Evolutionary conservation across 2,113 vertebrate genomes (phyloP), one percentile per base, ranked within the genome.

Genomic region (Mugil cephalus): DNA sequence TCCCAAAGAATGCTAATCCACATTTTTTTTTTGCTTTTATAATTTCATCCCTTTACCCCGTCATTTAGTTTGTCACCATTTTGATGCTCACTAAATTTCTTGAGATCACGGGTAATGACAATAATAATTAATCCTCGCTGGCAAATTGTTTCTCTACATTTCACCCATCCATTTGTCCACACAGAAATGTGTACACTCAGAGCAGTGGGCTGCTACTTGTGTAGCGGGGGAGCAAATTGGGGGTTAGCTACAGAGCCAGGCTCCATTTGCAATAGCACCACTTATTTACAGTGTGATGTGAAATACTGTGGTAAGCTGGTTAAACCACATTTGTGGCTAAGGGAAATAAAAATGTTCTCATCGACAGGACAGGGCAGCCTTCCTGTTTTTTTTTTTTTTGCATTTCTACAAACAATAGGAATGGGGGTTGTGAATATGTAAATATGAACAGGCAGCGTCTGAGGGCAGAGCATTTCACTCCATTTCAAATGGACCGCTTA

Each of bases 391-490:
- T 14, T 48, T 14, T n/a, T 38, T 10, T 10, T 36, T 10, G 12
- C 8, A 17, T 10, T 17, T 9, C n/a, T 7, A 8, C 42, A 62
- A 40, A 61, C 53, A 17, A 40, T 46, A 60, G n/a, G 67, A 75
- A 69, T 2, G 7, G 0, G 38, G 40, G 7, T 61, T 53, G 79
- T 79, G 48, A 82, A 79, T 80, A 86, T 83, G 66, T 52, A 69
- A 83, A 79, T 47, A 21, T 8, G 21, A 63, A 61, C 55, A 47
- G 45, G 39, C 13, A 56, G 42, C 15, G 0, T 76, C 38, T 55
- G 34, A 62, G 70, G 54, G 48, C 17, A 70, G 66, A 59, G 35
- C 46, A 65, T 80, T 84, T 77, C 12, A 81, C 71, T 80, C 70
- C 2, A 53, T 83, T 83, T 76, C 64, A 76, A 72, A 66, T n/a